Percentiles rank a stretch among this genome's conserved stretches.
phyloP scores from a whole-genome alignment of 2,797 vertebrate species.

The Hapalemur alaotrensis region DNA sequence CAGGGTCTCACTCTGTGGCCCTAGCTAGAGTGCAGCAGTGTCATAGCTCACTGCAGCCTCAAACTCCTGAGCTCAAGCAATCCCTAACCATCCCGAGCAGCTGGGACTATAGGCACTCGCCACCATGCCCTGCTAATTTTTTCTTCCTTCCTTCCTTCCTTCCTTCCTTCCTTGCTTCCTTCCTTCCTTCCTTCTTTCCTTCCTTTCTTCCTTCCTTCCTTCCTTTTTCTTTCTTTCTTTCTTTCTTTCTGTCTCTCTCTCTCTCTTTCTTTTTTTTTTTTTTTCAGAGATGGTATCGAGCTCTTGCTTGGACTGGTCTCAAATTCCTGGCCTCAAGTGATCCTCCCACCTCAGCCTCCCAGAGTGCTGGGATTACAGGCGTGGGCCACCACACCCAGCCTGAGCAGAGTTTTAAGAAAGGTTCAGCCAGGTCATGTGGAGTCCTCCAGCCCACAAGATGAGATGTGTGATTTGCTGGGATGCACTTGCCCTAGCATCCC shows the following conservation, averaged over 20 bases:
- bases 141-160: no score
- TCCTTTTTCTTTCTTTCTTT: no score
- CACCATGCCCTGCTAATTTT: background rate
- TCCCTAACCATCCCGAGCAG: background rate
- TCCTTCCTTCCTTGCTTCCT: no score
- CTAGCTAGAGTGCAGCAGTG: background rate
- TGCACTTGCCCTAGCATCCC: background rate
- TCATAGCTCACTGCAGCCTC: background rate
- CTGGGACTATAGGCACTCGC: background rate
- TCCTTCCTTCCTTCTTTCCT: rapidly evolving
- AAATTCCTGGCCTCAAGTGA: background rate
- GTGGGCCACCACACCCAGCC: background rate
- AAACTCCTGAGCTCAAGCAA: background rate
- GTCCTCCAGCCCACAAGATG: background rate
- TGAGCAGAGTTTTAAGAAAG: background rate
- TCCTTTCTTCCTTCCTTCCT: no score
- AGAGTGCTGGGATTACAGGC: background rate
- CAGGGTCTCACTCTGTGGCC: background rate
- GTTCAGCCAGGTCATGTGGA: background rate
- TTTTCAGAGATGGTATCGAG: background rate
- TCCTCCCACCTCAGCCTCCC: background rate
- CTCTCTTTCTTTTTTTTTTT: background rate
- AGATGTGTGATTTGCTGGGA: background rate
- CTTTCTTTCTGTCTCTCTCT: no score
- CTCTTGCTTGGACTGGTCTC: background rate